Conservation (phyloP, 35 echinoderm and acorn worm genomes). For the Ophiothrix spiculata region DNA sequence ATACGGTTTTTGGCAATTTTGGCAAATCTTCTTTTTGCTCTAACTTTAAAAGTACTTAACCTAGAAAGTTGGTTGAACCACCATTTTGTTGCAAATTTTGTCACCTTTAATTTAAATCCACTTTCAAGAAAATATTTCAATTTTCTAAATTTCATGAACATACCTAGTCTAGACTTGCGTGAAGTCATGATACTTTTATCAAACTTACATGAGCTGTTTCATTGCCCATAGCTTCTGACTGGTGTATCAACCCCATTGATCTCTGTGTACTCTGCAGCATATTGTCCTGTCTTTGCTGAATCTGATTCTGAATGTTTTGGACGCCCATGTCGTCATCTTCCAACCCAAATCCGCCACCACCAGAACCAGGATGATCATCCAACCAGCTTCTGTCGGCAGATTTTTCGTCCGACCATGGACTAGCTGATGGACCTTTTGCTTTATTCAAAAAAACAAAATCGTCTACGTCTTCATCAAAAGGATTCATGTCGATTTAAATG, state of each 20-base stretch:
- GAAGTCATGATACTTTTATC: too few species aligned
- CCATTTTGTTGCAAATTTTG: too few species aligned
- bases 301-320: conserved; percentile 60
- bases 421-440: not conserved
- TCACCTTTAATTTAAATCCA: too few species aligned
- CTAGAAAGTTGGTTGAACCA: too few species aligned
- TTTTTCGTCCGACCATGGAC: not conserved
- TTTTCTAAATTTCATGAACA: too few species aligned
- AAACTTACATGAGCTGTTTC: conserved; percentile 97
- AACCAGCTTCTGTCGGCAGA: not conserved
- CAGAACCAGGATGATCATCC: too few species aligned
- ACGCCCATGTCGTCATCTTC: conserved; percentile 26
- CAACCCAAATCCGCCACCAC: conserved; percentile 28
- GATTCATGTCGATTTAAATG: conserved; percentile 54
- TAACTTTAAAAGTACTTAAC: too few species aligned
- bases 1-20: too few species aligned
- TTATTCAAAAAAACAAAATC: conserved; percentile 25
- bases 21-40: too few species aligned
- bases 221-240: conserved; percentile 84
- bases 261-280: conserved; percentile 84
- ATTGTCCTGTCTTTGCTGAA: conserved; percentile 65
- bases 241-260: conserved; percentile 80
- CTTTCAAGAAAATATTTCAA: too few species aligned
- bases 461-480: conserved; percentile 43
- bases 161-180: too few species aligned